Percentiles rank a stretch among this genome's conserved stretches.
Evolutionary conservation across 2,797 vertebrate species (phyloP).

Genomic region (Rachycentron canadum): DNA sequence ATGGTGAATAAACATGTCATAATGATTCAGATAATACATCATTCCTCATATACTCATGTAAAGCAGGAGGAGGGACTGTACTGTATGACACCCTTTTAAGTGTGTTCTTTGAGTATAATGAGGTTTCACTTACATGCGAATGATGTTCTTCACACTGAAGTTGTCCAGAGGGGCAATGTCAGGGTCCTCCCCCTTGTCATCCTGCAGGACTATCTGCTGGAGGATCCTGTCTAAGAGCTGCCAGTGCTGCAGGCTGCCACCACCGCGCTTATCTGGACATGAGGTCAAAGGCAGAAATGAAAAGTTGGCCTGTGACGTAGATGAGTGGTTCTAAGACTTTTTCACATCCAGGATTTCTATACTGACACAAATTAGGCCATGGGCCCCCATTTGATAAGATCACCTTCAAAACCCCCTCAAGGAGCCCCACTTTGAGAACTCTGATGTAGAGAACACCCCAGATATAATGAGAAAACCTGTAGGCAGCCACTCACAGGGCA

Average conservation of each 20-base stretch:
- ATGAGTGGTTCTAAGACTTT: too few species aligned
- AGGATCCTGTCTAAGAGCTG: slow-evolving; percentile 96
- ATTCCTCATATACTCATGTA: background rate
- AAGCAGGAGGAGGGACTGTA: background rate
- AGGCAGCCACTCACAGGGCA: slow-evolving; percentile 92
- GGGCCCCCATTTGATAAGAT: too few species aligned
- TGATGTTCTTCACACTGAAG: slow-evolving; percentile 97
- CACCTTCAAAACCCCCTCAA: too few species aligned
- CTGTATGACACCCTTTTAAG: background rate
- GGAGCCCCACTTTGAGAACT: too few species aligned
- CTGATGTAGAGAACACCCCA: background rate
- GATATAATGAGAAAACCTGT: background rate
- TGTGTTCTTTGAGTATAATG: background rate
- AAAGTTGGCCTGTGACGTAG: too few species aligned
- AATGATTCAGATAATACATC: background rate
- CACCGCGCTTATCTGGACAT: slow-evolving; percentile 90
- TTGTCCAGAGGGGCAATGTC: slow-evolving; percentile 94
- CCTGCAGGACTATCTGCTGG: slow-evolving; percentile 97
- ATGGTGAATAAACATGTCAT: background rate
- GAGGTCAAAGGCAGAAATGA: background rate
- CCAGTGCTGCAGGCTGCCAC: slow-evolving; percentile 94
- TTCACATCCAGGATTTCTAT: too few species aligned
- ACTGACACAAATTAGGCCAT: too few species aligned
- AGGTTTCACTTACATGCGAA: slow-evolving; percentile 92
- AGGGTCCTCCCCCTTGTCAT: slow-evolving; percentile 94